Conservation (phyloP, 1,140 invertebrate genomes). For the Polypedilum vanderplanki region DNA sequence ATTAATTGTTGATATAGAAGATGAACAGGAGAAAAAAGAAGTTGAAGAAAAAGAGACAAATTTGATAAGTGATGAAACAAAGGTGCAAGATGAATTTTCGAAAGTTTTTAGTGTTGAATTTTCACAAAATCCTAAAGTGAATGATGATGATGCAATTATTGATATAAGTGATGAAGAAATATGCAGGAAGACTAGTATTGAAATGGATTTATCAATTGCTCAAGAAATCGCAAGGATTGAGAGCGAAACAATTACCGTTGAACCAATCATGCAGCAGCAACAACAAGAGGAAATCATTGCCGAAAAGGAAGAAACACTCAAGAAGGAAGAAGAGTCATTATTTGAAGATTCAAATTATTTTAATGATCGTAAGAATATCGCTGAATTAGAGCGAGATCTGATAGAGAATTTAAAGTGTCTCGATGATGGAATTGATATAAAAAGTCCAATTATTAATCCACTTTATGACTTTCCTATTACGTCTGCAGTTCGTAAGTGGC, state of each 20-base stretch:
- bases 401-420: background rate
- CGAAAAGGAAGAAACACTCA: background rate
- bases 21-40: background rate
- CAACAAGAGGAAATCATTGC: background rate
- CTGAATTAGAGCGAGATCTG: background rate
- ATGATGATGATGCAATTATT: conserved; percentile 9
- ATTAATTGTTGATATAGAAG: background rate
- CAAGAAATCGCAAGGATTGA: background rate
- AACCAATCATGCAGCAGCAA: background rate
- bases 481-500: background rate
- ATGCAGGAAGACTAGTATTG: background rate
- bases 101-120: background rate
- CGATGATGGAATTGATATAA: conserved; percentile 13
- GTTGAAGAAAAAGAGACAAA: background rate
- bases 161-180: conserved; percentile 21
- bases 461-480: conserved; percentile 9
- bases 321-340: background rate
- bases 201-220: background rate
- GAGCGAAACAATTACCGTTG: background rate
- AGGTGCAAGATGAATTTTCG: background rate
- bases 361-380: background rate
- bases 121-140: background rate
- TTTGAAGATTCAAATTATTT: background rate
- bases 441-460: conserved; percentile 24
- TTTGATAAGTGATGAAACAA: background rate